These are phyloP conservation scores for Lithophane ornitopus DNA, from an alignment of 2,888 invertebrate species.

Conservation along the genomic window DNA sequence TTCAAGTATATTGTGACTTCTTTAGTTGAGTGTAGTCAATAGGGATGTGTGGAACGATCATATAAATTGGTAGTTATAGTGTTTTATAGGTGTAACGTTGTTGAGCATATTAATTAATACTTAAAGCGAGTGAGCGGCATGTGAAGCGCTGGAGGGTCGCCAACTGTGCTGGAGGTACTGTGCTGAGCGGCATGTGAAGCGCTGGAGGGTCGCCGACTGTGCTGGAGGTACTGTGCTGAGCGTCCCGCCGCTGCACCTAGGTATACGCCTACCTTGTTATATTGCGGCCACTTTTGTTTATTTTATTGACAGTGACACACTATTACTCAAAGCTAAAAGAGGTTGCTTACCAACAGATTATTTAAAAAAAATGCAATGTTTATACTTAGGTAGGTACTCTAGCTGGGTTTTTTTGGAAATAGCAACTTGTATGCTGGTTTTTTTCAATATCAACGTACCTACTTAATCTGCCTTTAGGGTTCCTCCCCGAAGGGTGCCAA, in stretches of 20 bases:
- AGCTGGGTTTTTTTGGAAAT: not conserved
- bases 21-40: constrained; percentile 19
- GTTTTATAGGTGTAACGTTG: constrained; percentile 38
- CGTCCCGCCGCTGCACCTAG: constrained; percentile 1
- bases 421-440: too few species aligned
- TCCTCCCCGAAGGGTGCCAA: not conserved
- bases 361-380: not conserved
- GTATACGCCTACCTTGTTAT: constrained; percentile 7
- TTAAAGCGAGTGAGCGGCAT: constrained; percentile 5
- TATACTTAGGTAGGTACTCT: not conserved
- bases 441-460: not conserved
- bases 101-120: constrained; percentile 26
- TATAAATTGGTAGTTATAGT: constrained; percentile 30
- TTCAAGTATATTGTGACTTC: constrained; percentile 23
- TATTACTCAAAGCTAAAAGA: not conserved
- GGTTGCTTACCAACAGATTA: not conserved
- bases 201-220: constrained; percentile 76
- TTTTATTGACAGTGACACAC: not conserved
- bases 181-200: not conserved
- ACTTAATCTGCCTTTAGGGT: constrained; percentile 10
- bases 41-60: constrained; percentile 31
- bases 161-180: constrained; percentile 72
- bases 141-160: constrained; percentile 68
- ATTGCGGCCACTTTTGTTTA: not conserved
- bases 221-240: constrained; percentile 71